Conservation (phyloP, 2,888 invertebrate species). For the Andrena bicolor region DNA sequence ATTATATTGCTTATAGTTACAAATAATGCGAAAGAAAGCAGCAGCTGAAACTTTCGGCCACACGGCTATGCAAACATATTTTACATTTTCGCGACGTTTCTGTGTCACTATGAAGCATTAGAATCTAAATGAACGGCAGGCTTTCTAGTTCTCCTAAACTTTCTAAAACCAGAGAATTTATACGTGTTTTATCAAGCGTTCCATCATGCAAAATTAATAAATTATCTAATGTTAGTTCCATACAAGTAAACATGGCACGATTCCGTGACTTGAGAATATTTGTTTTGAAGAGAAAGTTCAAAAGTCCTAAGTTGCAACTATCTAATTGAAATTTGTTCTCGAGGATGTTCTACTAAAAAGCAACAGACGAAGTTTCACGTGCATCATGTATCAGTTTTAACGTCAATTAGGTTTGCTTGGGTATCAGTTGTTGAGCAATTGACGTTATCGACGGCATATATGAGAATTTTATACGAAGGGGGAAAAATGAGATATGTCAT, state of each 20-base stretch:
- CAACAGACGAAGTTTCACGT: no score
- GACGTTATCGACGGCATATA: no score
- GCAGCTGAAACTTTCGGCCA: slow-evolving; percentile 1
- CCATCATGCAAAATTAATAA: slow-evolving; percentile 14
- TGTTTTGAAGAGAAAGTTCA: background rate
- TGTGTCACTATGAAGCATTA: background rate
- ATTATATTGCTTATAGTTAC: background rate
- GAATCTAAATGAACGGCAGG: background rate
- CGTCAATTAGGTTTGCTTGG: no score
- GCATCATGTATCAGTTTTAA: no score
- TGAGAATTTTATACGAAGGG: no score
- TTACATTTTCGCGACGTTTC: background rate
- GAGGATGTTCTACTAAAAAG: no score
- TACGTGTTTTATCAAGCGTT: background rate
- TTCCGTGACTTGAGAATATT: slow-evolving; percentile 5
- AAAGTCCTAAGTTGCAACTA: background rate
- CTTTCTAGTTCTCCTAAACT: slow-evolving; percentile 6
- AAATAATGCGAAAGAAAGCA: background rate
- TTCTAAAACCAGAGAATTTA: slow-evolving; percentile 3
- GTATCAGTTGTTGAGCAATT: no score
- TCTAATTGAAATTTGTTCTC: background rate
- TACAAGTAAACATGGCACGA: background rate
- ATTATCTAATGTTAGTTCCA: slow-evolving; percentile 5
- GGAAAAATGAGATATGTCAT: no score
- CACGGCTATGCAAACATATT: background rate